phyloP scores from a whole-genome alignment of 1,140 invertebrate genomes.

The Drosophila dunni region DNA sequence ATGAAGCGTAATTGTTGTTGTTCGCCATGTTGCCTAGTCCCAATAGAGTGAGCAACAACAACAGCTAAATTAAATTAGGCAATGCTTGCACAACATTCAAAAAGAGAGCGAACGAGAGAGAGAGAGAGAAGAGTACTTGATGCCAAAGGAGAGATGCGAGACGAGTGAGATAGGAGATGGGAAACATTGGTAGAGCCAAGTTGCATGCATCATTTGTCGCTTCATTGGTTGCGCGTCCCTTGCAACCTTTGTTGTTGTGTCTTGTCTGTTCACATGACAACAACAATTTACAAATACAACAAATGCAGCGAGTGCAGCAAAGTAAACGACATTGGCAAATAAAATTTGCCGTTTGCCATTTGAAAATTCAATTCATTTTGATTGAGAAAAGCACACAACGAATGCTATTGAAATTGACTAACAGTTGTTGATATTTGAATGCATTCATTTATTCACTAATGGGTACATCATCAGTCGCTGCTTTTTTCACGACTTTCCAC shows the following conservation, averaged over 20 bases:
- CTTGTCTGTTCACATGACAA: conserved; percentile 47
- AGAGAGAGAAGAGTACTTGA: background rate
- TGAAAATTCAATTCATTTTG: conserved; percentile 54
- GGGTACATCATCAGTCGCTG: conserved; percentile 8
- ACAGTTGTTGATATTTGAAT: conserved; percentile 37
- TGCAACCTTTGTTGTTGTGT: conserved; percentile 27
- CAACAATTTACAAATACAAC: conserved; percentile 24
- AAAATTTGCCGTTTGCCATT: conserved; percentile 52
- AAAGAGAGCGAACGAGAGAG: conserved; percentile 5
- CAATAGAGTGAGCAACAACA: conserved; percentile 35
- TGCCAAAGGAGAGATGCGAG: background rate
- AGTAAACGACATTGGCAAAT: conserved; percentile 43
- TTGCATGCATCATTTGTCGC: conserved; percentile 49
- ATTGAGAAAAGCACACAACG: conserved; percentile 34
- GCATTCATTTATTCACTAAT: conserved; percentile 37
- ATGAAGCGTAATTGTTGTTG: conserved; percentile 78
- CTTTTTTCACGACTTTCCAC: background rate
- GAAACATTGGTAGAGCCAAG: conserved; percentile 8
- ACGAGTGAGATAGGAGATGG: background rate
- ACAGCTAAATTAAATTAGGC: conserved; percentile 60
- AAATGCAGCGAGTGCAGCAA: conserved; percentile 5
- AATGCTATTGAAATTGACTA: conserved; percentile 13
- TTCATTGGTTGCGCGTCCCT: conserved; percentile 39
- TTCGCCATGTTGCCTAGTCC: conserved; percentile 41
- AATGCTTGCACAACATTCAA: conserved; percentile 39